These are phyloP conservation scores for Catocala nupta DNA, from an alignment of 2,888 invertebrate genomes.

Conservation along the genomic window DNA sequence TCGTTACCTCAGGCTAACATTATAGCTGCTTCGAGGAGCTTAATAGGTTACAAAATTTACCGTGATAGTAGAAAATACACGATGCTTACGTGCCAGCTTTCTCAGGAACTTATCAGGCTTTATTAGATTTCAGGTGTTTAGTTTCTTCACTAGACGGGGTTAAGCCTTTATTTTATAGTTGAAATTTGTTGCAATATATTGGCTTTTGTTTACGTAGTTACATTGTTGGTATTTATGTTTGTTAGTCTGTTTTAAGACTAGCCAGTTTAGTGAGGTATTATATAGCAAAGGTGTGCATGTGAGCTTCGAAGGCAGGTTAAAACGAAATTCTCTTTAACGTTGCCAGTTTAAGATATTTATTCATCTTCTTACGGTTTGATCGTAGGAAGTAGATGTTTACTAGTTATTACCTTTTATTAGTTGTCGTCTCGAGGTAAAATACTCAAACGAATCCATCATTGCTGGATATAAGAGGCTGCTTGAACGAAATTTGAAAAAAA, in stretches of 20 bases:
- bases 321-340: too few species aligned
- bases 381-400: too few species aligned
- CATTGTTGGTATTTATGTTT: slow-evolving; percentile 15
- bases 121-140: slow-evolving; percentile 78
- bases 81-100: slow-evolving; percentile 80
- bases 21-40: slow-evolving; percentile 85
- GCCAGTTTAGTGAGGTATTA: too few species aligned
- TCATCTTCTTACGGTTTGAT: too few species aligned
- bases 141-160: slow-evolving; percentile 62
- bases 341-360: too few species aligned
- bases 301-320: too few species aligned
- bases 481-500: too few species aligned
- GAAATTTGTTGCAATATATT: slow-evolving; percentile 53
- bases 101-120: slow-evolving; percentile 75
- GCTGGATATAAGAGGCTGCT: too few species aligned
- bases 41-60: slow-evolving; percentile 87
- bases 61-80: slow-evolving; percentile 85
- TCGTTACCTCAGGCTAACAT: slow-evolving; percentile 86
- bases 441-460: too few species aligned
- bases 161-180: slow-evolving; percentile 55
- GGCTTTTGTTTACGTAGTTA: slow-evolving; percentile 39
- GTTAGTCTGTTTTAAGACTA: slow-evolving; percentile 24
- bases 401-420: too few species aligned
- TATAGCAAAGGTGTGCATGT: slow-evolving; percentile 7
- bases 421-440: too few species aligned